A percentile compares a stretch with the other conserved stretches of the same genome.
Conservation (phyloP, 2,888 invertebrate genomes). For the Emmelina monodactyla region DNA sequence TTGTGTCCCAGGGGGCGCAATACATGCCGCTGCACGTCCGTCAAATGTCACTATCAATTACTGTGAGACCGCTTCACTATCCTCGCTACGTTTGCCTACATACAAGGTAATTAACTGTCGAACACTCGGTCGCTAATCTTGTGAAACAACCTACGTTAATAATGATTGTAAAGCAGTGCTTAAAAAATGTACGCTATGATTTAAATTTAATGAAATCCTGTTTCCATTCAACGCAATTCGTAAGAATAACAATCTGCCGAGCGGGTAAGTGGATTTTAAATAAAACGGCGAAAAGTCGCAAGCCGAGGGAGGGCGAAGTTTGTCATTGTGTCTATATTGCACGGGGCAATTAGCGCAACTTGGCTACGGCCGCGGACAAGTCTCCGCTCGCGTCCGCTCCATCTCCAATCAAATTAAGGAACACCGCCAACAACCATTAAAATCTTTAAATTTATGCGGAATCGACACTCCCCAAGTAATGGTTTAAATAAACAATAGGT, state of each 20-base stretch:
- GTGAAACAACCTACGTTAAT: conserved; percentile 10
- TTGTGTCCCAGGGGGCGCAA: conserved; percentile 36
- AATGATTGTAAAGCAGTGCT: conserved; percentile 23
- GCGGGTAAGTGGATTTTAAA: conserved; percentile 60
- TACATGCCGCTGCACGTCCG: conserved; percentile 43
- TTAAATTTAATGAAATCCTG: conserved; percentile 19
- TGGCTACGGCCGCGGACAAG: conserved; percentile 6
- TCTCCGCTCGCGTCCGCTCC: conserved; percentile 20
- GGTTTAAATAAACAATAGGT: conserved; percentile 25
- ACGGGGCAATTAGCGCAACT: conserved; percentile 58
- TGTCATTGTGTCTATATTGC: conserved; percentile 64
- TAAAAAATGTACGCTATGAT: too few species aligned
- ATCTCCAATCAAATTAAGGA: conserved; percentile 44
- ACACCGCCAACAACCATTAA: conserved; percentile 36
- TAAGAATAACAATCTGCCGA: conserved; percentile 53
- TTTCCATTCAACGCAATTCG: conserved; percentile 41
- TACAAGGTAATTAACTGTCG: conserved; percentile 27
- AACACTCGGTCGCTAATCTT: conserved; percentile 27
- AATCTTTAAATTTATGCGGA: conserved; percentile 34
- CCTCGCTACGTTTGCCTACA: conserved; percentile 23
- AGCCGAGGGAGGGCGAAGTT: conserved; percentile 45
- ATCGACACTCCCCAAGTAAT: conserved; percentile 49
- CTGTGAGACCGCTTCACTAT: conserved; percentile 25
- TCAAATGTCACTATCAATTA: conserved; percentile 63
- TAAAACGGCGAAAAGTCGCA: conserved; percentile 52